Conservation (phyloP, 2,888 invertebrate species). For the Pteria penguin region DNA sequence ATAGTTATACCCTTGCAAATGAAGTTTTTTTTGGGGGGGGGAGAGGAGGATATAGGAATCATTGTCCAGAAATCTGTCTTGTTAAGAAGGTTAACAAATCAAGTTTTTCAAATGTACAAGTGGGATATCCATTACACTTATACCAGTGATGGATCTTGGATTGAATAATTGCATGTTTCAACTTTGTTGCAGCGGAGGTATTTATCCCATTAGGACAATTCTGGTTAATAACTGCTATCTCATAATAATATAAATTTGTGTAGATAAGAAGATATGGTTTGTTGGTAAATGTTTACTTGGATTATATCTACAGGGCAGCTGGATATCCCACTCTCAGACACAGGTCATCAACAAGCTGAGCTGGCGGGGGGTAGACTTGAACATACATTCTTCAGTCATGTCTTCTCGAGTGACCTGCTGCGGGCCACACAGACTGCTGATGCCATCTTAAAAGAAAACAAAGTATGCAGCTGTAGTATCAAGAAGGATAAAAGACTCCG, state of each 20-base stretch:
- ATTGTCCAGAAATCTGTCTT: background rate
- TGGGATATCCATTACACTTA: no score
- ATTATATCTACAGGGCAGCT: slow-evolving; percentile 66
- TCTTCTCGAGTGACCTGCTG: slow-evolving; percentile 73
- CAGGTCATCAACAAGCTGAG: slow-evolving; percentile 70
- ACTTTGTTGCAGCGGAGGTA: no score
- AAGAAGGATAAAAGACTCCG: slow-evolving; percentile 66
- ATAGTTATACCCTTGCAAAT: no score
- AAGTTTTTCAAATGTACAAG: no score
- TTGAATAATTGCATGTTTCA: no score
- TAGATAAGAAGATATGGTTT: no score
- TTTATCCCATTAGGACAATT: no score
- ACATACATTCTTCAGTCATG: slow-evolving; percentile 72
- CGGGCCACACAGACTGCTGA: slow-evolving; percentile 71
- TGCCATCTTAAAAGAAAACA: slow-evolving; percentile 63
- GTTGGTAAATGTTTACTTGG: background rate
- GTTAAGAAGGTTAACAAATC: no score
- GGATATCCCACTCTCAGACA: slow-evolving; percentile 69
- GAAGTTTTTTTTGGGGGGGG: no score
- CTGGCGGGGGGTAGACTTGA: slow-evolving; percentile 68
- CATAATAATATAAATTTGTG: no score
- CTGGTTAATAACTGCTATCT: no score
- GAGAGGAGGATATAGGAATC: background rate
- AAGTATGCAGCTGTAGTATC: slow-evolving; percentile 53
- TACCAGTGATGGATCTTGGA: no score